Percentiles rank a stretch among this genome's conserved stretches.
phyloP scores from a whole-genome alignment of 35 echinoderm and acorn worm species.

The Holothuria glaberrima region DNA sequence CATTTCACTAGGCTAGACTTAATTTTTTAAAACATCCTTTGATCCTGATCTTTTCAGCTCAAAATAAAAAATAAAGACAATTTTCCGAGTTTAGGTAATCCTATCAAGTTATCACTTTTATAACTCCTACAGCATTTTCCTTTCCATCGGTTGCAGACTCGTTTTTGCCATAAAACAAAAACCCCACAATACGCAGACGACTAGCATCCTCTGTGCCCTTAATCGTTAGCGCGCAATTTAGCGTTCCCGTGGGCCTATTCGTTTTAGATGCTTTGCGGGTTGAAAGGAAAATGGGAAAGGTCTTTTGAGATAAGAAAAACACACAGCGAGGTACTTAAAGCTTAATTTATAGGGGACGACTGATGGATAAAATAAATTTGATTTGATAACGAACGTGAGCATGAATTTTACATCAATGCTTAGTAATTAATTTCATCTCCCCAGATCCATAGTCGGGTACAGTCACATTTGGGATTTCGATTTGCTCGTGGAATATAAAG shows the following conservation, averaged over 20 bases:
- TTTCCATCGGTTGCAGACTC: neutral
- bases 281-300: neutral
- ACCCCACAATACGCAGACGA: neutral
- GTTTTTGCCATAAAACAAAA: conserved; percentile 3
- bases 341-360: conserved; percentile 27
- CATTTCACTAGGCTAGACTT: no score
- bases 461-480: no score
- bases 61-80: no score
- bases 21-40: no score
- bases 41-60: no score
- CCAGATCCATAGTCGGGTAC: no score
- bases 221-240: conserved; percentile 31
- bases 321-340: conserved; percentile 35
- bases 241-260: conserved; percentile 13
- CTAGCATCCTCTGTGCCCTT: neutral
- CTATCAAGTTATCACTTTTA: conserved; percentile 44
- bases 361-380: conserved; percentile 40
- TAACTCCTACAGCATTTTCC: neutral
- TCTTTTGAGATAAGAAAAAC: conserved; percentile 41
- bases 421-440: conserved; percentile 31
- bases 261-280: neutral
- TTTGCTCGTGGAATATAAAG: no score
- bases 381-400: conserved; percentile 39
- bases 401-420: conserved; percentile 55
- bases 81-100: neutral